phyloP scores from a whole-genome alignment of 1,140 invertebrate genomes.

The Caenorhabditis inopinata region DNA sequence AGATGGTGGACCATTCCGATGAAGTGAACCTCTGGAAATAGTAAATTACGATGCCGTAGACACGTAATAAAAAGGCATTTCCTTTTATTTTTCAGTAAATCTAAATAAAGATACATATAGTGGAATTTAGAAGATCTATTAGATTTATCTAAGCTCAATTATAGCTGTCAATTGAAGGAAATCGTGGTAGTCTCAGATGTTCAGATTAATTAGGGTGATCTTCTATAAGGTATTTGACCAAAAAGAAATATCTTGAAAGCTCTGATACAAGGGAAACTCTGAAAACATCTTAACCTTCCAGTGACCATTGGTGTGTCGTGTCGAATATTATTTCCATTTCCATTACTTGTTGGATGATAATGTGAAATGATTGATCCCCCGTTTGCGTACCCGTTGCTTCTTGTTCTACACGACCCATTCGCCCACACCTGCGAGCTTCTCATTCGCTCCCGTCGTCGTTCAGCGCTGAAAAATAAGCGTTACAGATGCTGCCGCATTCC shows the following conservation, averaged over 20 bases:
- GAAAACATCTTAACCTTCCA: background rate
- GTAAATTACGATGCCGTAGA: no score
- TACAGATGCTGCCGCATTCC: background rate
- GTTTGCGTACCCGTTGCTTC: conserved; percentile 34
- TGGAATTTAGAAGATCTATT: no score
- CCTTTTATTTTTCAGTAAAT: no score
- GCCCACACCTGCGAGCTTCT: conserved; percentile 40
- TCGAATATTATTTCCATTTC: conserved; percentile 10
- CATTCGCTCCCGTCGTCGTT: conserved; percentile 33
- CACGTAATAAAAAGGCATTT: no score
- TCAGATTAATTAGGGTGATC: no score
- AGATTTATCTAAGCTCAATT: no score
- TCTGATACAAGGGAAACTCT: no score
- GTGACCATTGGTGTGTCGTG: background rate
- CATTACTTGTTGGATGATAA: conserved; percentile 23
- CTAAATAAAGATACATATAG: no score
- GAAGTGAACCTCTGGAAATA: conserved; percentile 11
- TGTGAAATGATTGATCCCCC: conserved; percentile 27
- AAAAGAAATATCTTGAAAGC: no score
- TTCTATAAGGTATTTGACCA: no score
- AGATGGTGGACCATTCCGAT: conserved; percentile 36
- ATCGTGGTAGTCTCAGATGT: no score
- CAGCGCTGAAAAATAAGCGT: conserved; percentile 11
- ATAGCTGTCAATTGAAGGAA: no score
- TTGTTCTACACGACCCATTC: conserved; percentile 31